phyloP scores from a whole-genome alignment of 2,888 invertebrate genomes.

The Sepioteuthis lessoniana region DNA sequence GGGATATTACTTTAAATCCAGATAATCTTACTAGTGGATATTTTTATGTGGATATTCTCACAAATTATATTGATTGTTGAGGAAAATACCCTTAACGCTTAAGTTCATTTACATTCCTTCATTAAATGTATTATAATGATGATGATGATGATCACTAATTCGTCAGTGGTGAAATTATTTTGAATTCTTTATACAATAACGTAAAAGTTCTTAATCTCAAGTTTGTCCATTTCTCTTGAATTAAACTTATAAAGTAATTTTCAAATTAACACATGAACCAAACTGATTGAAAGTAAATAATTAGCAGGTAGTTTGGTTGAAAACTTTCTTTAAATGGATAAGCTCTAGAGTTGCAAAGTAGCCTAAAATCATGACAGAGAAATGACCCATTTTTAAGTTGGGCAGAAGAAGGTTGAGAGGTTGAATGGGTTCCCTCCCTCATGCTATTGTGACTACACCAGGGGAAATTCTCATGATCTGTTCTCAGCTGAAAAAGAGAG shows the following conservation, averaged over 20 bases:
- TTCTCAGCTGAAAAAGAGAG: constrained; percentile 33
- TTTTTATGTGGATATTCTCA: too few relatives aligned
- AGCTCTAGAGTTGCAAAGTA: not conserved
- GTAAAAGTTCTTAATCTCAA: too few relatives aligned
- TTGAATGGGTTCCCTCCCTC: not conserved
- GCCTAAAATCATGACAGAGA: not conserved
- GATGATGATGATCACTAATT: not conserved
- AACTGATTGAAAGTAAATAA: not conserved
- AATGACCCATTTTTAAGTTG: not conserved
- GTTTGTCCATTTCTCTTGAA: not conserved
- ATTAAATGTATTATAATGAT: too few relatives aligned
- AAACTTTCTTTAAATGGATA: not conserved
- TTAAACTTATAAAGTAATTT: not conserved
- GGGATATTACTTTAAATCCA: too few relatives aligned
- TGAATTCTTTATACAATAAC: not conserved
- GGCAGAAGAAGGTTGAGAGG: not conserved
- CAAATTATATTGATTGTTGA: too few relatives aligned
- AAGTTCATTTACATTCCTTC: too few relatives aligned
- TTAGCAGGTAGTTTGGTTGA: not conserved
- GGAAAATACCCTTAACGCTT: too few relatives aligned
- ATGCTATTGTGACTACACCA: not conserved
- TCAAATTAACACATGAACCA: not conserved
- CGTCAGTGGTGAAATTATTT: not conserved
- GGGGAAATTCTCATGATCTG: not conserved
- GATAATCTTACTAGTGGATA: too few relatives aligned